A percentile compares a stretch with the other conserved stretches of the same genome.
Evolutionary conservation across 1,140 invertebrate genomes (phyloP).

Genomic region (Arctopsyche grandis): DNA sequence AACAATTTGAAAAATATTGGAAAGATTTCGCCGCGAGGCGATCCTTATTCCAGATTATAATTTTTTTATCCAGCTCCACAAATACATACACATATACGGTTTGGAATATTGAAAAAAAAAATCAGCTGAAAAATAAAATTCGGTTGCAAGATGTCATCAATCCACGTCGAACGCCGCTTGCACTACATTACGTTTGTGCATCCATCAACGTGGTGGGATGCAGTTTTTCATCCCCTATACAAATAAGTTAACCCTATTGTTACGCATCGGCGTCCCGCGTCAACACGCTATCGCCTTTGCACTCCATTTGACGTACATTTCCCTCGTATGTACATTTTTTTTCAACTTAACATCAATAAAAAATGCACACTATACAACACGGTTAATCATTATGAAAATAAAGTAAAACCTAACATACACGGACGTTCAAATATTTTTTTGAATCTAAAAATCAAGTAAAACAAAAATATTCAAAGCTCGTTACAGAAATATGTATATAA

Average conservation of each 20-base stretch:
- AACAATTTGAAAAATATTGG: constrained; percentile 21
- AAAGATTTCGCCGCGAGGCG: neutral
- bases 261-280: neutral
- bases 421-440: too few relatives aligned
- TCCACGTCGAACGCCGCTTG: neutral
- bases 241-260: constrained; percentile 19
- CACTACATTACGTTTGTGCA: constrained; percentile 19
- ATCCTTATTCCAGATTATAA: neutral
- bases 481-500: too few relatives aligned
- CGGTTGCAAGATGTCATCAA: neutral
- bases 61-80: too few relatives aligned
- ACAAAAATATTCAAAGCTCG: too few relatives aligned
- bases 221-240: constrained; percentile 5
- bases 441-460: too few relatives aligned
- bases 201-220: neutral
- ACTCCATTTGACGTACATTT: constrained; percentile 4
- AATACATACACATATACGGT: too few relatives aligned
- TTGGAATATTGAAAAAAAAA: too few relatives aligned
- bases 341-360: too few relatives aligned
- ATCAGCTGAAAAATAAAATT: too few relatives aligned
- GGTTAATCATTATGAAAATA: too few relatives aligned
- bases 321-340: neutral
- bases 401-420: too few relatives aligned
- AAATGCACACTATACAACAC: too few relatives aligned
- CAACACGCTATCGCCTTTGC: constrained; percentile 10